A percentile compares a stretch with the other conserved stretches of the same genome.
Evolutionary conservation across 2,888 invertebrate genomes (phyloP).

Genomic region (Pristionchus fissidentatus): DNA sequence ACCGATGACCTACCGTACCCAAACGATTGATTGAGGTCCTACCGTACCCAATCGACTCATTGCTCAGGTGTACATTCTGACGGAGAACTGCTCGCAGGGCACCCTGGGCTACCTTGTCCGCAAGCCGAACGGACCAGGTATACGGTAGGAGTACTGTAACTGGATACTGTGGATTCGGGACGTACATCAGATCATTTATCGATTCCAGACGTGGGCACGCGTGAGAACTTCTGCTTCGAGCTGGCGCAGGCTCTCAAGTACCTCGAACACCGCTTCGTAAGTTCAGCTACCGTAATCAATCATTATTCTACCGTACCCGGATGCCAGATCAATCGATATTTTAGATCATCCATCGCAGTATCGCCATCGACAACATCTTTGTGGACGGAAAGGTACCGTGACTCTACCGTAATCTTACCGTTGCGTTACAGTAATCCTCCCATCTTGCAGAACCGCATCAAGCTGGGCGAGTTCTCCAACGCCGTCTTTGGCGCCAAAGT

Average conservation of each 20-base stretch:
- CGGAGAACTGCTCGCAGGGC: constrained; percentile 25
- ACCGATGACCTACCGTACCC: not conserved
- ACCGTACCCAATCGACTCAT: not conserved
- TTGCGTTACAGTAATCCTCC: too few relatives aligned
- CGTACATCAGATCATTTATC: too few relatives aligned
- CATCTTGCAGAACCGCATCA: not conserved
- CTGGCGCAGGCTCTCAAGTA: constrained; percentile 29
- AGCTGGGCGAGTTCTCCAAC: constrained; percentile 26
- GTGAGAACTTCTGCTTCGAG: not conserved
- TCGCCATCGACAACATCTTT: not conserved
- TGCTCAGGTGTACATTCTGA: constrained; percentile 34
- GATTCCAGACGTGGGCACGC: not conserved
- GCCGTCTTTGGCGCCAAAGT: constrained; percentile 8
- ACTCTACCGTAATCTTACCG: too few relatives aligned
- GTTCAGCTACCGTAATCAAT: not conserved
- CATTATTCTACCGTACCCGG: not conserved
- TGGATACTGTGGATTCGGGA: too few relatives aligned
- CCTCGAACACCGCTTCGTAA: constrained; percentile 17
- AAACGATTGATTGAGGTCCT: too few relatives aligned
- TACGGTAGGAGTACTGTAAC: not conserved
- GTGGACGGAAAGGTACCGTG: constrained; percentile 34
- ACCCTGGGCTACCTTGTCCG: constrained; percentile 40
- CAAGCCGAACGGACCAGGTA: constrained; percentile 35
- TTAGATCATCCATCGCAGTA: constrained; percentile 24
- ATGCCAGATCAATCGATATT: not conserved